Percentiles rank a stretch among this genome's conserved stretches.
Evolutionary conservation across 37 sponge, comb jelly and placozoan species (phyloP).

Genomic region (Bolinopsis microptera): DNA sequence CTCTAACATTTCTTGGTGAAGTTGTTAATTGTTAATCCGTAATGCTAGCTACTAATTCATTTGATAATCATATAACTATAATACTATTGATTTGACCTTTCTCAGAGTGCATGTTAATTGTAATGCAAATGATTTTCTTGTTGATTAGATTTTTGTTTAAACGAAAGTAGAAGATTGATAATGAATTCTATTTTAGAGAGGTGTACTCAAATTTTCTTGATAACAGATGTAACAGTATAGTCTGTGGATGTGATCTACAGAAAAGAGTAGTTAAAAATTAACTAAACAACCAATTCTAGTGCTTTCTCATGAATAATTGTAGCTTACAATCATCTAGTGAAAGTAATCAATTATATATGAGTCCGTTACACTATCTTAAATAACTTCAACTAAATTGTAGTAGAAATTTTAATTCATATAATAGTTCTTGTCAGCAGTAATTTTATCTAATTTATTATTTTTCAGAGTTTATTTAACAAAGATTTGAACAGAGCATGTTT

Average conservation of each 20-base stretch:
- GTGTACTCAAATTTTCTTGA: not conserved
- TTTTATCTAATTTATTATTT: not conserved
- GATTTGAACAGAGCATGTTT: not conserved
- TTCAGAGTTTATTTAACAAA: not conserved
- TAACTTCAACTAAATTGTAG: not conserved
- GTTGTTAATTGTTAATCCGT: not conserved
- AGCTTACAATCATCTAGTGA: not conserved
- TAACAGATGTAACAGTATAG: too few species aligned
- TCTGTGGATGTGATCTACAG: too few species aligned
- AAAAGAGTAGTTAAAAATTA: too few species aligned
- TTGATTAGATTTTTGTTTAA: not conserved
- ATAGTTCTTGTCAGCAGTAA: not conserved
- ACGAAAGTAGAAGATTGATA: not conserved
- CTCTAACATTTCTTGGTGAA: not conserved
- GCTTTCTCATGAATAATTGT: too few species aligned
- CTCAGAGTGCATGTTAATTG: not conserved
- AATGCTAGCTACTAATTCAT: not conserved
- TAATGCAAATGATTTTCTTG: not conserved
- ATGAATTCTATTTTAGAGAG: not conserved
- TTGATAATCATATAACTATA: not conserved
- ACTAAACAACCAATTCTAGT: too few species aligned
- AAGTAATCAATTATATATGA: not conserved
- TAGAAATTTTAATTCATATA: not conserved
- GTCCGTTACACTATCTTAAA: not conserved
- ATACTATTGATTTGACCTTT: not conserved